phyloP scores from a whole-genome alignment of 2,113 vertebrate genomes.

The Rafetus swinhoei region DNA sequence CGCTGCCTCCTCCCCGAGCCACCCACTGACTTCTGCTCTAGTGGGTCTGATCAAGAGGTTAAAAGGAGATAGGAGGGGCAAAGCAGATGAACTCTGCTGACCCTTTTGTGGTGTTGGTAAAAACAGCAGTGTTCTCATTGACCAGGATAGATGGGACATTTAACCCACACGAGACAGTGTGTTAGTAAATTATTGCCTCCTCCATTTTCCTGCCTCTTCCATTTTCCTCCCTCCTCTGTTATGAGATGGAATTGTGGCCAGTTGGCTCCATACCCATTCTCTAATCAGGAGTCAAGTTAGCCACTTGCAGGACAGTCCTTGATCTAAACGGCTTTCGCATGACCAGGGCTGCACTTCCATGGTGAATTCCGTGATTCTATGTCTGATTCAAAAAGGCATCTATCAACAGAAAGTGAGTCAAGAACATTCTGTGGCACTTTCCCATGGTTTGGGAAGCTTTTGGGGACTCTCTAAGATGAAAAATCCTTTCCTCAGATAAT shows the following conservation, averaged over 20 bases:
- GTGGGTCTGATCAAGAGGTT: background rate
- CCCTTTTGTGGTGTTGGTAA: slow-evolving; percentile 35
- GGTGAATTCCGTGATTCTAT: background rate
- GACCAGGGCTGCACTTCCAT: fast-evolving
- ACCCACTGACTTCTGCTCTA: background rate
- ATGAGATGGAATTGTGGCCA: slow-evolving; percentile 22
- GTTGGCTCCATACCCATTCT: background rate
- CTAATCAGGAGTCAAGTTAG: fast-evolving
- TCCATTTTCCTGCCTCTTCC: slow-evolving; percentile 56
- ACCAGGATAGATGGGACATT: slow-evolving; percentile 67
- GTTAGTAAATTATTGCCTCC: slow-evolving; percentile 75
- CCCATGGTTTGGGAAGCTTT: slow-evolving; percentile 56
- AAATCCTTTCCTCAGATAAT: slow-evolving; percentile 60
- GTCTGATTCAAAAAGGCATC: background rate
- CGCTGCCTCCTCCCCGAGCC: slow-evolving; percentile 11
- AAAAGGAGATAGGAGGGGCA: slow-evolving; percentile 37
- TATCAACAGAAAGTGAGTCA: background rate
- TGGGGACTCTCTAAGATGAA: slow-evolving; percentile 73
- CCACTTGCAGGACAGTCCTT: background rate
- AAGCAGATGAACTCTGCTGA: slow-evolving; percentile 42
- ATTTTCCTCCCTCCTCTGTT: slow-evolving; percentile 56
- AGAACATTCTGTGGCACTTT: slow-evolving; percentile 21
- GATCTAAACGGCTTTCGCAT: fast-evolving
- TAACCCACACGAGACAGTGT: slow-evolving; percentile 59
- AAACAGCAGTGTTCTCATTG: slow-evolving; percentile 56